Evolutionary conservation across 2,888 invertebrate species (phyloP).

Genomic region (Pseudococcus longispinus): DNA sequence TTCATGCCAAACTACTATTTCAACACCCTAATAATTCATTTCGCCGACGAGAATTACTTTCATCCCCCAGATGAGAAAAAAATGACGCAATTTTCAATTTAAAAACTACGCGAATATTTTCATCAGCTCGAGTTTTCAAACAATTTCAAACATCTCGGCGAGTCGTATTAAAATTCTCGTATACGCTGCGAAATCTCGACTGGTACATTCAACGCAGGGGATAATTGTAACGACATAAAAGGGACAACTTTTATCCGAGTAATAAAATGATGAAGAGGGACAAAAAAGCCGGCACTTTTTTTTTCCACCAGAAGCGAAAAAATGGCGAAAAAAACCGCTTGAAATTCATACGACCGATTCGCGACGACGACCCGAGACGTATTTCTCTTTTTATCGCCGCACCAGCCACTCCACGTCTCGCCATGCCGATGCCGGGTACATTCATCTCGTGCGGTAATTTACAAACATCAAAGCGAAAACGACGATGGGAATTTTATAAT

Average conservation of each 20-base stretch:
- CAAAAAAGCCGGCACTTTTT: slow-evolving; percentile 2
- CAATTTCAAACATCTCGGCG: background rate
- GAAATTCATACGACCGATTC: background rate
- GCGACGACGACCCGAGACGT: background rate
- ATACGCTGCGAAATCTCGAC: background rate
- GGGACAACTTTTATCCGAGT: slow-evolving; percentile 13
- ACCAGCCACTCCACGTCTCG: too few species aligned
- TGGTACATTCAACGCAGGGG: background rate
- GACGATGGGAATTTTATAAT: background rate
- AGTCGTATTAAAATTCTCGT: background rate
- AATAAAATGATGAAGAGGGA: background rate
- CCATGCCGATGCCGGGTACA: background rate
- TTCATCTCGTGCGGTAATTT: background rate
- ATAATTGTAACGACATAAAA: slow-evolving; percentile 21
- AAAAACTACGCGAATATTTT: background rate
- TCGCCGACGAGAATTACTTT: background rate
- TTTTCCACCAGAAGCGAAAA: background rate
- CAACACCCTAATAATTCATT: too few species aligned
- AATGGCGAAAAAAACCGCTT: background rate
- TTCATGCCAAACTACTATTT: too few species aligned
- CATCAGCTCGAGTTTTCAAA: background rate
- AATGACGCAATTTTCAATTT: background rate
- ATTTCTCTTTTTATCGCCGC: background rate
- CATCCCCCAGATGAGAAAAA: background rate
- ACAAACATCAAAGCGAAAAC: background rate